A percentile compares a stretch with the other conserved stretches of the same genome.
These are phyloP conservation scores for Drosophila carrolli DNA, from an alignment of 1,140 invertebrate genomes.

Conservation along the genomic window DNA sequence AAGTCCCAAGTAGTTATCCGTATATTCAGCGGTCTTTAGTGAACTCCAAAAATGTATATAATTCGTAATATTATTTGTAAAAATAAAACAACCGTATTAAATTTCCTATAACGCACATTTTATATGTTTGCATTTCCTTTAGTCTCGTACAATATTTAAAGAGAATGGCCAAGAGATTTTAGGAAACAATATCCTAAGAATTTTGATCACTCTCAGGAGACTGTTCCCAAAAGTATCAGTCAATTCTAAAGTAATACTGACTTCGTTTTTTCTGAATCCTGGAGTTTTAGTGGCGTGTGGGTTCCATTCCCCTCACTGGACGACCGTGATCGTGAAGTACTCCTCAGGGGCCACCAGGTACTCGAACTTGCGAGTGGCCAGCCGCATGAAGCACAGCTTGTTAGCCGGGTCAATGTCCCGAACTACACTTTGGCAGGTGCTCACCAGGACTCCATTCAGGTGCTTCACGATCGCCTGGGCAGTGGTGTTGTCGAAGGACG, in stretches of 20 bases:
- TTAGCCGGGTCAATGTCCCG: conserved; percentile 74
- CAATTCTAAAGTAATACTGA: background rate
- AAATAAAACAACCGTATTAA: too few relatives aligned
- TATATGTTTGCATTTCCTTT: too few relatives aligned
- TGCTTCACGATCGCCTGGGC: conserved; percentile 74
- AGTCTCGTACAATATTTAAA: too few relatives aligned
- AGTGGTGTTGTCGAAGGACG: conserved; percentile 75
- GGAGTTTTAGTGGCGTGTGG: background rate
- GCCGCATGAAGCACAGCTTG: conserved; percentile 60
- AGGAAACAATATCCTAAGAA: conserved; percentile 18
- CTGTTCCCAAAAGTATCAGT: conserved; percentile 16
- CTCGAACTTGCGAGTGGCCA: conserved; percentile 75
- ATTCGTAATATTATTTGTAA: too few relatives aligned
- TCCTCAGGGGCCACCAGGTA: conserved; percentile 76
- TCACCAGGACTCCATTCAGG: conserved; percentile 47
- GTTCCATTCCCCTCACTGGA: conserved; percentile 46
- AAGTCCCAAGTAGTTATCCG: too few relatives aligned
- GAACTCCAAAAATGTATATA: too few relatives aligned
- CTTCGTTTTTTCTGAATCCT: background rate
- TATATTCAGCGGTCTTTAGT: too few relatives aligned
- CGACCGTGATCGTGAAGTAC: conserved; percentile 74
- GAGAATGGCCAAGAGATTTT: background rate
- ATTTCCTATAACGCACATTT: too few relatives aligned
- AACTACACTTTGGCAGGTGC: conserved; percentile 58
- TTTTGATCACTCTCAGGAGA: background rate